phyloP scores from a whole-genome alignment of 2,113 vertebrate genomes.

The Rhinoptilus africanus region DNA sequence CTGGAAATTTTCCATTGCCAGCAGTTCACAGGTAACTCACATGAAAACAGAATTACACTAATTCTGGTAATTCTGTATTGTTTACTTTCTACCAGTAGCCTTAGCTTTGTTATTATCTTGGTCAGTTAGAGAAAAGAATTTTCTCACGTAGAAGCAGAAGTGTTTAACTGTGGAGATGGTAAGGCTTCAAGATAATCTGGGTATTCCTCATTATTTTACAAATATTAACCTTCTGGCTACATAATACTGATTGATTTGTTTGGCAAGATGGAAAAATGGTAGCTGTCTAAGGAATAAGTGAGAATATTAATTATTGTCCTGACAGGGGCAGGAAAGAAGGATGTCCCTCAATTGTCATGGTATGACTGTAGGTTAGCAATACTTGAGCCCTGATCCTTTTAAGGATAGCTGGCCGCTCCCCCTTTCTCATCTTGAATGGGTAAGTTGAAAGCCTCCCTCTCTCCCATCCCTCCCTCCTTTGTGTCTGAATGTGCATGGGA shows the following conservation, averaged over 20 bases:
- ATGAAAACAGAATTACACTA: neutral
- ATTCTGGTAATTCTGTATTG: neutral
- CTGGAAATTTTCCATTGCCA: neutral
- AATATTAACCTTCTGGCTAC: neutral
- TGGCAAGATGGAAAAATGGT: neutral
- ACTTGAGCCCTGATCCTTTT: neutral
- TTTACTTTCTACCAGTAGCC: neutral
- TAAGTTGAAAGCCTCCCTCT: neutral
- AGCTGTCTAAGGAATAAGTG: neutral
- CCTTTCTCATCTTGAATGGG: neutral
- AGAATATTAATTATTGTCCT: neutral
- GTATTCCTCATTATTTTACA: neutral
- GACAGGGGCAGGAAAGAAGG: neutral
- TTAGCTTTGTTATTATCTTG: neutral
- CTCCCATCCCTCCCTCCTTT: neutral
- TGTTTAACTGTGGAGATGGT: neutral
- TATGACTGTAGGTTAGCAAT: neutral
- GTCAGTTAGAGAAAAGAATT: neutral
- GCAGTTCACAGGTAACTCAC: neutral
- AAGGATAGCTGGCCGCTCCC: neutral
- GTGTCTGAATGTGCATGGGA: neutral
- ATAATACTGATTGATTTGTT: neutral
- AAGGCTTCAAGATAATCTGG: neutral
- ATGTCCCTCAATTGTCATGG: neutral
- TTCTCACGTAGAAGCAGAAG: neutral